A percentile compares a stretch with the other conserved stretches of the same genome.
phyloP scores from a whole-genome alignment of 1,140 invertebrate genomes.

The Neoseiulus cucumeris region DNA sequence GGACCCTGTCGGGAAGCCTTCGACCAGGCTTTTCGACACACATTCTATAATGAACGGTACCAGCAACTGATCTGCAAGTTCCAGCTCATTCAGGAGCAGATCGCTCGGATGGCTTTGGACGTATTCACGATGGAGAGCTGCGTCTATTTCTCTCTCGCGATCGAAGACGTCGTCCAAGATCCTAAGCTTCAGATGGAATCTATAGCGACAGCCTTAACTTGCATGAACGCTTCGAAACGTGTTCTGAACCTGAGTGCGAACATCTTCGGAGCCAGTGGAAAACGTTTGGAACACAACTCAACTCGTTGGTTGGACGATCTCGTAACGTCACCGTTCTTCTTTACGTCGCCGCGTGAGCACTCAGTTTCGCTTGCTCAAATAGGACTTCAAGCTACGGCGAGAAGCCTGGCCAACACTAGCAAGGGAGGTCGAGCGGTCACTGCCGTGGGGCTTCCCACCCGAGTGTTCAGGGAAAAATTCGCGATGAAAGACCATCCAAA shows the following conservation, averaged over 20 bases:
- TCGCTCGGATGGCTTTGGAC: constrained; percentile 10
- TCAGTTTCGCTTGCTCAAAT: no score
- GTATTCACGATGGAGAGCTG: neutral
- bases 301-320: neutral
- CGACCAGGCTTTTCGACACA: neutral
- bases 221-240: neutral
- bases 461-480: no score
- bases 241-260: neutral
- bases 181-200: neutral
- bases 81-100: neutral
- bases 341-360: no score
- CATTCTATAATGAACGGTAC: neutral
- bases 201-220: neutral
- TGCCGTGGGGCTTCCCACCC: no score
- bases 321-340: no score
- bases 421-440: no score
- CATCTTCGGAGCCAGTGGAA: neutral
- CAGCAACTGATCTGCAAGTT: neutral
- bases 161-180: constrained; percentile 16
- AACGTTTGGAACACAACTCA: neutral
- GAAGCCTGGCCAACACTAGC: no score
- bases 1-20: neutral
- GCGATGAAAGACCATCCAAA: neutral
- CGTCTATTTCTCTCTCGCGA: constrained; percentile 1
- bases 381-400: no score